phyloP scores from a whole-genome alignment of 35 echinoderm and acorn worm genomes.

The Amphiura filiformis region DNA sequence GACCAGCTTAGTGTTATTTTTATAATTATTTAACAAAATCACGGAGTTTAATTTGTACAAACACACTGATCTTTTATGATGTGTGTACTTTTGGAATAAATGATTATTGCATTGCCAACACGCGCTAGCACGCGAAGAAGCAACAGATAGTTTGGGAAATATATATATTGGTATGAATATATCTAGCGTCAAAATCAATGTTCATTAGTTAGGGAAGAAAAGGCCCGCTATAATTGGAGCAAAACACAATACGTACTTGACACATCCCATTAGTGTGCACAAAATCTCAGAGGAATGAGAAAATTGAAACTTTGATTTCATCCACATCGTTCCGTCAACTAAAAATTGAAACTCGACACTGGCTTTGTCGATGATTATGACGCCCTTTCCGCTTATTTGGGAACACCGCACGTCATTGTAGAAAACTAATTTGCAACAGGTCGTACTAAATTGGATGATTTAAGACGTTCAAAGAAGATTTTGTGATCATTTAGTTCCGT shows the following conservation, averaged over 20 bases:
- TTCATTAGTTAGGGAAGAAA: too few species aligned
- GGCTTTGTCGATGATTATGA: background rate
- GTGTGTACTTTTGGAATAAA: background rate
- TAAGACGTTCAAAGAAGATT: background rate
- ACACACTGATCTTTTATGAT: background rate
- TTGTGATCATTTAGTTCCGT: background rate
- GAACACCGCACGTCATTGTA: background rate
- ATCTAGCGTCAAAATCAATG: too few species aligned
- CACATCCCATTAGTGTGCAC: background rate
- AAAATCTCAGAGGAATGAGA: background rate
- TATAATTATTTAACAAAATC: slow-evolving; percentile 1
- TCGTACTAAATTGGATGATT: background rate
- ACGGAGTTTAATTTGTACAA: background rate
- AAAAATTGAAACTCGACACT: background rate
- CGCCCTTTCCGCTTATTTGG: background rate
- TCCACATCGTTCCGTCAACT: background rate
- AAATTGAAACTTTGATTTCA: background rate
- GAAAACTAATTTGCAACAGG: background rate
- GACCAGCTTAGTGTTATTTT: background rate
- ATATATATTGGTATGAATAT: too few species aligned
- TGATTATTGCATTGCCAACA: background rate
- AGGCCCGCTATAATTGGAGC: too few species aligned
- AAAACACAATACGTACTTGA: too few species aligned
- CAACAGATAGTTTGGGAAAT: background rate
- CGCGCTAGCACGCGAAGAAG: background rate